Evolutionary conservation across 2,113 vertebrate genomes (phyloP).

Genomic region (Ceyx melanurus): DNA sequence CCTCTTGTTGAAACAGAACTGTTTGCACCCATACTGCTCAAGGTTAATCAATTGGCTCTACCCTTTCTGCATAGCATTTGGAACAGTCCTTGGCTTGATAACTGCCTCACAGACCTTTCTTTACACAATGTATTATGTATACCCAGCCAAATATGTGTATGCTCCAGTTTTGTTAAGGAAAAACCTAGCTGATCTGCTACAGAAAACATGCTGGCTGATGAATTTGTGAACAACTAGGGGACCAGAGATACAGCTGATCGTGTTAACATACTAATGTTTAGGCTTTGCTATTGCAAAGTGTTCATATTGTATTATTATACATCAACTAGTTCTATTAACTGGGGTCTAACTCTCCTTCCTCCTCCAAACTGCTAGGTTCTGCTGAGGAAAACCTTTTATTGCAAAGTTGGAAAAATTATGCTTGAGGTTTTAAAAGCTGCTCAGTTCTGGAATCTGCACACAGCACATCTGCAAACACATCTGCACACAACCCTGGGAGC

Average conservation of each 20-base stretch:
- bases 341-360: neutral
- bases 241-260: neutral
- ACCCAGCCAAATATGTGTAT: accelerated
- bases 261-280: neutral
- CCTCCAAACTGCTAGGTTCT: neutral
- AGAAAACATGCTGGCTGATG: neutral
- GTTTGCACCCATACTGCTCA: neutral
- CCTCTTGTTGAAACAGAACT: neutral
- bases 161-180: neutral
- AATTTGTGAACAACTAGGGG: neutral
- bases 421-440: neutral
- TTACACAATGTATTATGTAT: neutral
- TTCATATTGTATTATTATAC: neutral
- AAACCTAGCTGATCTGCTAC: neutral
- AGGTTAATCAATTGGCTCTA: neutral
- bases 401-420: neutral
- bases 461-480: neutral
- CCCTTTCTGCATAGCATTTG: neutral
- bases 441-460: neutral
- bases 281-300: neutral
- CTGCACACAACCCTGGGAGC: neutral
- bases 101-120: neutral
- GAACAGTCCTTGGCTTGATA: neutral
- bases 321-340: neutral
- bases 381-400: neutral